Conservation (phyloP, 2,888 invertebrate genomes). For the Cosmia trapezina region DNA sequence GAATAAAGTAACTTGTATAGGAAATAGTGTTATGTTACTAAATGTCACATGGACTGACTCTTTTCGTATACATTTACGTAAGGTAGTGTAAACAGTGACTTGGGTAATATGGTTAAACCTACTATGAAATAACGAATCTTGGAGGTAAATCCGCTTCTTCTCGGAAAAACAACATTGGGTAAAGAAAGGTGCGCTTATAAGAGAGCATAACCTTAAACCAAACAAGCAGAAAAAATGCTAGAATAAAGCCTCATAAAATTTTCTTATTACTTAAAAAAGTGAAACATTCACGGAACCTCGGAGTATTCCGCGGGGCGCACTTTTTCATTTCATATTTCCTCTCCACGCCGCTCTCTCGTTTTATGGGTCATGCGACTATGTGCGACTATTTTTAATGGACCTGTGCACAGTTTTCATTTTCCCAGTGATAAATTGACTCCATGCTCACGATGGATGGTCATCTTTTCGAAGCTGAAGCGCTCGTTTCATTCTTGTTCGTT, state of each 20-base stretch:
- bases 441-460: slow-evolving; percentile 87
- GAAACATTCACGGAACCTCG: slow-evolving; percentile 67
- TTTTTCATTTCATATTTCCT: slow-evolving; percentile 87
- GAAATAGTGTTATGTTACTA: neutral
- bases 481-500: slow-evolving; percentile 72
- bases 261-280: slow-evolving; percentile 54
- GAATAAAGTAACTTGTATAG: neutral
- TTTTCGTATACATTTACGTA: neutral
- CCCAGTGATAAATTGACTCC: slow-evolving; percentile 89
- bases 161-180: neutral
- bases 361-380: slow-evolving; percentile 90
- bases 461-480: slow-evolving; percentile 79
- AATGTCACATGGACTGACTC: neutral
- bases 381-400: slow-evolving; percentile 90
- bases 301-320: slow-evolving; percentile 65
- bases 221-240: slow-evolving; percentile 22
- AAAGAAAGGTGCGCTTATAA: slow-evolving; percentile 6
- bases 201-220: slow-evolving; percentile 14
- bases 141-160: neutral
- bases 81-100: neutral
- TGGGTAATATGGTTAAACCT: neutral
- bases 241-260: slow-evolving; percentile 37
- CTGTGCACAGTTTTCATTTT: slow-evolving; percentile 86
- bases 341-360: slow-evolving; percentile 87
- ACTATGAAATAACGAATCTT: neutral